Evolutionary conservation across 2,113 vertebrate species (phyloP).

Genomic region (Azemiops feae): DNA sequence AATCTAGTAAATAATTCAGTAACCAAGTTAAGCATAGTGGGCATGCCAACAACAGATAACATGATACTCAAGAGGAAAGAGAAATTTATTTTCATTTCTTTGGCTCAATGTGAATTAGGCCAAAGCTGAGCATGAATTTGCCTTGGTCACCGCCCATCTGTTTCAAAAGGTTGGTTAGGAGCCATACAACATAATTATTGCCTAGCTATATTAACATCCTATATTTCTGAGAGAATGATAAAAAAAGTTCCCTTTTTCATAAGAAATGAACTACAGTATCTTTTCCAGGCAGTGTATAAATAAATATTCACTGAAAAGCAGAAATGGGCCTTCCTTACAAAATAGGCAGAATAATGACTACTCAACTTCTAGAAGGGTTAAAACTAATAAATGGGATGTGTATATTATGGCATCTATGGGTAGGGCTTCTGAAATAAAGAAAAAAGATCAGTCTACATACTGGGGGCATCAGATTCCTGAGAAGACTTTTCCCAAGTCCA

Average conservation of each 20-base stretch:
- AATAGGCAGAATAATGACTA: background rate
- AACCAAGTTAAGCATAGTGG: background rate
- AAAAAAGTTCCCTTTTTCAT: background rate
- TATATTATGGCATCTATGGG: background rate
- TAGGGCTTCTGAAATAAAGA: background rate
- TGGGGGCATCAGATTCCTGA: conserved; percentile 11
- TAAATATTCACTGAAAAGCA: background rate
- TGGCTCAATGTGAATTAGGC: background rate
- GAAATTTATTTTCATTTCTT: background rate
- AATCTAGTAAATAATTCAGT: background rate
- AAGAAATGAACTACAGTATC: background rate
- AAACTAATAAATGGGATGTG: background rate
- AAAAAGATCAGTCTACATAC: background rate
- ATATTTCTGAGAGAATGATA: background rate
- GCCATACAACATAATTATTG: background rate
- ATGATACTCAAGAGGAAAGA: background rate
- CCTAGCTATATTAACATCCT: background rate
- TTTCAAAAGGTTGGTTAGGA: background rate
- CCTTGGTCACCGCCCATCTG: background rate
- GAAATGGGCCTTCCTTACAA: background rate
- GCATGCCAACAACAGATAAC: background rate
- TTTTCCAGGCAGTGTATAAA: background rate
- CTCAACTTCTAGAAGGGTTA: background rate
- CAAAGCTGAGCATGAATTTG: background rate
- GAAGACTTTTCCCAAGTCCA: conserved; percentile 4